Evolutionary conservation across 1,140 invertebrate species (phyloP).

Genomic region (Drosophila fuyamai): DNA sequence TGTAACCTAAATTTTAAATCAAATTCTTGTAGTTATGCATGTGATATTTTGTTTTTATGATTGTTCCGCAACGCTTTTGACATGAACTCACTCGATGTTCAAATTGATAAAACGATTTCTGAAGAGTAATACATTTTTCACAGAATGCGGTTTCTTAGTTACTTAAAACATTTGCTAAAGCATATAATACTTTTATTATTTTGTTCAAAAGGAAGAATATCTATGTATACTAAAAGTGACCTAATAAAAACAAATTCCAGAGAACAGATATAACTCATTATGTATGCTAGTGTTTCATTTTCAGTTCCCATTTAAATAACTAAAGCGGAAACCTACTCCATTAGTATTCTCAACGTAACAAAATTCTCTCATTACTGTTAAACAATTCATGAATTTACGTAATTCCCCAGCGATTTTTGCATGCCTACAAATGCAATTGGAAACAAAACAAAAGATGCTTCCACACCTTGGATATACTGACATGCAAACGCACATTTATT

Average conservation of each 20-base stretch:
- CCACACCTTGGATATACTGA: conserved; percentile 12
- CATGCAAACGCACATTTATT: conserved; percentile 11
- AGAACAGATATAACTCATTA: neutral
- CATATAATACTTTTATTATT: neutral
- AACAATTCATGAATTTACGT: conserved; percentile 38
- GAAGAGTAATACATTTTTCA: no score
- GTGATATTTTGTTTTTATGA: conserved; percentile 1
- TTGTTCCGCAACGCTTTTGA: no score
- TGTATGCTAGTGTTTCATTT: neutral
- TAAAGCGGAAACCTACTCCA: conserved; percentile 5
- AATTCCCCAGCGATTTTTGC: conserved; percentile 19
- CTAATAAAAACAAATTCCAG: neutral
- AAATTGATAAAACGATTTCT: no score
- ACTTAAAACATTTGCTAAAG: no score
- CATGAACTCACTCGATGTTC: neutral
- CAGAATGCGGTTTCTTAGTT: no score
- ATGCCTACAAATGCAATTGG: conserved; percentile 21
- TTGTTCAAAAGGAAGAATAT: neutral
- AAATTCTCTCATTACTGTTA: conserved; percentile 17
- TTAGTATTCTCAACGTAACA: conserved; percentile 23
- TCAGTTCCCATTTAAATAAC: neutral
- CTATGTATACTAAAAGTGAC: neutral
- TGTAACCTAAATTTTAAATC: conserved; percentile 31
- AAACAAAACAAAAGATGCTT: conserved; percentile 25
- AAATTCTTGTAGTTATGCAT: conserved; percentile 2